Base-by-base conservation (phyloP, 2,888 invertebrate species). In the Eupithecia tripunctaria region DNA sequence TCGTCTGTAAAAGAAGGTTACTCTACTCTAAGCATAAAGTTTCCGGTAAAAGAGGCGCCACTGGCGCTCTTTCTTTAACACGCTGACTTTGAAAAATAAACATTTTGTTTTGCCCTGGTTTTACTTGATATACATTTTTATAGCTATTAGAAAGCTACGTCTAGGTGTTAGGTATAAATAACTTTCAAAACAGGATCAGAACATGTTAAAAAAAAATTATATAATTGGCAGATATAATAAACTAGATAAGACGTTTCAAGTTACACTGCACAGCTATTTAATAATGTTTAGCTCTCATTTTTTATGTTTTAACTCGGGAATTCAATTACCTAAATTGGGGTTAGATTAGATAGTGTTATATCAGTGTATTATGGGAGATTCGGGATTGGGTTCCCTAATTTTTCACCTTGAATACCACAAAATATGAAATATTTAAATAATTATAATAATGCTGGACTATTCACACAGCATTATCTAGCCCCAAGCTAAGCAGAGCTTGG, bases 81-180 rank as follows among this genome's bases (percentile, higher is more conserved):
- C 10, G n/a, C 10, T 10, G n/a, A 21, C n/a, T n/a, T 47, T 47
- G n/a, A 47, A 47, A 47, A 47, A n/a, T 10, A 47, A 47, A 47
- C n/a, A 8, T 51, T 21, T 51, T 21, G 60, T 29, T 60, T 60
- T 18, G 60, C 18, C 27, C 59, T 51, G 59, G 15, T 59, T 15
- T 1, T 21, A 59, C 7, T 29, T 29, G 15, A 8, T 29, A n/a
- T 60, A 60, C 60, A 60, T 29, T 60, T 51, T 59, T 29, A 29
- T 60, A 60, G 60, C 18, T 60, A 29, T 60, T 60, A 60, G 60
- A 60, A 60, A 60, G 60, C 29, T 56, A 56, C 29, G 18, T 60
- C 59, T 29, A 27, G 59, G 4, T 27, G 21, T 21, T 51, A 21
- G 21, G 8, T 29, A 60, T 18, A 6, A 27, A 59, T 27, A 27